A percentile compares a stretch with the other conserved stretches of the same genome.
phyloP scores from a whole-genome alignment of 1,140 invertebrate species.

The Polypedilum vanderplanki region DNA sequence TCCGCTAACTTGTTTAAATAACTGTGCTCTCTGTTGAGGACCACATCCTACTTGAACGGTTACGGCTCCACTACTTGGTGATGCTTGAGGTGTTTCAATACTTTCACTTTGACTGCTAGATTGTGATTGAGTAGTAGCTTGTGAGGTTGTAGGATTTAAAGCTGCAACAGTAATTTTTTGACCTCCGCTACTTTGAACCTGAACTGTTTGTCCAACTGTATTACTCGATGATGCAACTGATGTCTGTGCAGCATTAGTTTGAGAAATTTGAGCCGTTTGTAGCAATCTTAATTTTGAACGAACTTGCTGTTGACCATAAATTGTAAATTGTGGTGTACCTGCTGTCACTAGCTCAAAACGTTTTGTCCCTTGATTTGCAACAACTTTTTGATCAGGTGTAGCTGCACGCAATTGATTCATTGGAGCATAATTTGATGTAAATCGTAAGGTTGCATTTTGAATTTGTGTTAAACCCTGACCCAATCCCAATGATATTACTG shows the following conservation, averaged over 20 bases:
- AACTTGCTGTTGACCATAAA: slow-evolving; percentile 45
- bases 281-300: slow-evolving; percentile 45
- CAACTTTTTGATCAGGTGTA: slow-evolving; percentile 43
- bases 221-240: slow-evolving; percentile 36
- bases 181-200: slow-evolving; percentile 40
- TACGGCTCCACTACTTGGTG: not conserved
- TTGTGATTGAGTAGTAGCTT: slow-evolving; percentile 35
- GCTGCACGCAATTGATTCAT: slow-evolving; percentile 45
- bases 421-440: slow-evolving; percentile 40
- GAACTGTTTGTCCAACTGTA: slow-evolving; percentile 33
- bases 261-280: slow-evolving; percentile 34
- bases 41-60: slow-evolving; percentile 39
- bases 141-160: slow-evolving; percentile 34
- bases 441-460: slow-evolving; percentile 46
- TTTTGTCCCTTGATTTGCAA: slow-evolving; percentile 43
- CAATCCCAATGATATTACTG: slow-evolving; percentile 44
- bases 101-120: slow-evolving; percentile 34
- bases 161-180: slow-evolving; percentile 42
- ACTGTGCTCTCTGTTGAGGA: slow-evolving; percentile 38
- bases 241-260: slow-evolving; percentile 37
- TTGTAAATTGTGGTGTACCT: slow-evolving; percentile 43
- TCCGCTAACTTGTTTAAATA: slow-evolving; percentile 43
- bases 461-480: slow-evolving; percentile 44
- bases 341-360: slow-evolving; percentile 38
- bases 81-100: slow-evolving; percentile 36